These are phyloP conservation scores for Halichoeres trimaculatus DNA, from an alignment of 2,113 vertebrate genomes.

Conservation along the genomic window DNA sequence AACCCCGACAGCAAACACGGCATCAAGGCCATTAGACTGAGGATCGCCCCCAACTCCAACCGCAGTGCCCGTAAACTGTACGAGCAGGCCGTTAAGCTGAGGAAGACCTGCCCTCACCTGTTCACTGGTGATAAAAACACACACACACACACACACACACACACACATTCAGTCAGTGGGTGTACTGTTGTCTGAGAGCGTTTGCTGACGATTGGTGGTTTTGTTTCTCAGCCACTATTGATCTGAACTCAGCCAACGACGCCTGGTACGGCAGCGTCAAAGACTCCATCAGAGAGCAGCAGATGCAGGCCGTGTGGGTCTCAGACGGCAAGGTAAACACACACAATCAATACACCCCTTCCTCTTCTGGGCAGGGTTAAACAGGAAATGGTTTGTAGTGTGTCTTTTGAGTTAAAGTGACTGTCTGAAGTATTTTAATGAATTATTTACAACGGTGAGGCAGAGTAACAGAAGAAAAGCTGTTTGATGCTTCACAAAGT, in stretches of 20 bases:
- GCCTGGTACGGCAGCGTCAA: slow-evolving; percentile 93
- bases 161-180: background rate
- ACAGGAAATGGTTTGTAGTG: background rate
- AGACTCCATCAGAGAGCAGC: slow-evolving; percentile 89
- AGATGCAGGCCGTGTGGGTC: slow-evolving; percentile 92
- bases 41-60: slow-evolving; percentile 87
- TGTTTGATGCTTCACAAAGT: no score
- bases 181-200: background rate
- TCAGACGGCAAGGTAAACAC: slow-evolving; percentile 91
- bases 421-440: no score
- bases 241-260: slow-evolving; percentile 90
- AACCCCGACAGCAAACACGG: slow-evolving; percentile 93
- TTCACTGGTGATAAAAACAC: slow-evolving; percentile 85
- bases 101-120: slow-evolving; percentile 89
- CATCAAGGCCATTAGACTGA: slow-evolving; percentile 91
- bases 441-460: no score
- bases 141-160: no score
- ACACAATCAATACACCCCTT: background rate
- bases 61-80: slow-evolving; percentile 92
- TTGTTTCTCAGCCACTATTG: slow-evolving; percentile 83
- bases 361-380: background rate
- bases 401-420: no score
- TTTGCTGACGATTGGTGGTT: background rate
- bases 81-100: slow-evolving; percentile 92
- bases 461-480: no score